phyloP scores from a whole-genome alignment of 1,140 invertebrate genomes.

The Lordiphosa collinella region DNA sequence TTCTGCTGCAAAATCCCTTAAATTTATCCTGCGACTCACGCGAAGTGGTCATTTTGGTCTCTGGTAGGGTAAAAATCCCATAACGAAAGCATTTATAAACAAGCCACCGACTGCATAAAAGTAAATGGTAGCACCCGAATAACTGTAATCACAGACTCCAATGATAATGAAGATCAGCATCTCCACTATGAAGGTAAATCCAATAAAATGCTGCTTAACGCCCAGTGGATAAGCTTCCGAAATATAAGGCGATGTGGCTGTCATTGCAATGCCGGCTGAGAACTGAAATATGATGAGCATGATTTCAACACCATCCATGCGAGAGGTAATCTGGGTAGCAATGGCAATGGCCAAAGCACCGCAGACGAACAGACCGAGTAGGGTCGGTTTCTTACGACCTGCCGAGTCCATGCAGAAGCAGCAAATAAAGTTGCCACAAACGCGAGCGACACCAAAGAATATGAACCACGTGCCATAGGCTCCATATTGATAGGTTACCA shows the following conservation, averaged over 20 bases:
- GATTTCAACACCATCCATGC: neutral
- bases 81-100: constrained; percentile 22
- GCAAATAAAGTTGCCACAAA: neutral
- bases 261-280: constrained; percentile 37
- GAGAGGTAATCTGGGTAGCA: constrained; percentile 22
- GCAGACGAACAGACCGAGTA: constrained; percentile 30
- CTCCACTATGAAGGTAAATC: constrained; percentile 43
- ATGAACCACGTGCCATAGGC: constrained; percentile 2
- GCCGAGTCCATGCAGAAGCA: no score
- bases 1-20: constrained; percentile 16
- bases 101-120: constrained; percentile 45
- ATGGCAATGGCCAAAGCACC: constrained; percentile 23
- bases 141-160: neutral
- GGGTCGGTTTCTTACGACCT: constrained; percentile 19
- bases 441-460: constrained; percentile 27
- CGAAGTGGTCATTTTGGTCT: constrained; percentile 42
- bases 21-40: constrained; percentile 53
- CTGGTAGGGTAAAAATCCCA: constrained; percentile 41
- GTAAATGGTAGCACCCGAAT: constrained; percentile 1
- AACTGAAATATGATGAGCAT: constrained; percentile 23
- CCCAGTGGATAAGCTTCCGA: constrained; percentile 48
- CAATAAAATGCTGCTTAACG: constrained; percentile 51
- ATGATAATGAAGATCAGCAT: constrained; percentile 46
- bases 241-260: constrained; percentile 33
- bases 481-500: neutral